Evolutionary conservation across 2,797 vertebrate genomes (phyloP).

Genomic region (Enteromius viviparus): DNA sequence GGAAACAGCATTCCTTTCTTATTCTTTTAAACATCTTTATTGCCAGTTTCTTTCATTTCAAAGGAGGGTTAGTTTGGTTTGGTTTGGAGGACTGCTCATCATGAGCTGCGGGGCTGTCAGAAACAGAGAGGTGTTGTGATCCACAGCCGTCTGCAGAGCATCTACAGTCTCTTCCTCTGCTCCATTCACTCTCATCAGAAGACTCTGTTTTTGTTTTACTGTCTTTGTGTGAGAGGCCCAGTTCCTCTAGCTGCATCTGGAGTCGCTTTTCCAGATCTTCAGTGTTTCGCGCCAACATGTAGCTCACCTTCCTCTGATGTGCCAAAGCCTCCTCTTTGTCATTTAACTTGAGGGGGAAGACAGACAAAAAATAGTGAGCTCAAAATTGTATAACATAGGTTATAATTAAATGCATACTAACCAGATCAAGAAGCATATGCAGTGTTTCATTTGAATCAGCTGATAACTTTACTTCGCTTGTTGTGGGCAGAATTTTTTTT

Average conservation of each 20-base stretch:
- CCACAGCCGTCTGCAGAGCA: not conserved
- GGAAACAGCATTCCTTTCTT: not conserved
- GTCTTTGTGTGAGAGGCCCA: slow-evolving; percentile 15
- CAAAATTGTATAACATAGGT: not conserved
- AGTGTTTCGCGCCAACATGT: slow-evolving; percentile 86
- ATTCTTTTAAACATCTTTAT: slow-evolving; percentile 24
- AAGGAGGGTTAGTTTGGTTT: slow-evolving; percentile 1
- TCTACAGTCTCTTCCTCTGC: not conserved
- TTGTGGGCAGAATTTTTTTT: slow-evolving; percentile 73
- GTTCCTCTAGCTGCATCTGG: slow-evolving; percentile 44
- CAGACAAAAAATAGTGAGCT: too few relatives aligned
- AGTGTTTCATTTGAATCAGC: slow-evolving; percentile 78
- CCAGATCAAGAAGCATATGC: slow-evolving; percentile 83
- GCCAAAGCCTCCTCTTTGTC: slow-evolving; percentile 93
- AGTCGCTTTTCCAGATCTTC: slow-evolving; percentile 76
- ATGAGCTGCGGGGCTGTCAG: not conserved
- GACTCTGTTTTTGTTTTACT: not conserved
- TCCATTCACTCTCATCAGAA: not conserved
- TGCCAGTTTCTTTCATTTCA: slow-evolving; percentile 3
- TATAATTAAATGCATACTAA: slow-evolving; percentile 61
- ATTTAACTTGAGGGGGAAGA: slow-evolving; percentile 77
- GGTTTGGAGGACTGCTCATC: not conserved
- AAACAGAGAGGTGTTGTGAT: not conserved
- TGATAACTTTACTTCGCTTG: slow-evolving; percentile 70
- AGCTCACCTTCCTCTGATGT: slow-evolving; percentile 93